Base-by-base conservation (phyloP, 1,140 invertebrate species). In the Caenorhabditis latens region DNA sequence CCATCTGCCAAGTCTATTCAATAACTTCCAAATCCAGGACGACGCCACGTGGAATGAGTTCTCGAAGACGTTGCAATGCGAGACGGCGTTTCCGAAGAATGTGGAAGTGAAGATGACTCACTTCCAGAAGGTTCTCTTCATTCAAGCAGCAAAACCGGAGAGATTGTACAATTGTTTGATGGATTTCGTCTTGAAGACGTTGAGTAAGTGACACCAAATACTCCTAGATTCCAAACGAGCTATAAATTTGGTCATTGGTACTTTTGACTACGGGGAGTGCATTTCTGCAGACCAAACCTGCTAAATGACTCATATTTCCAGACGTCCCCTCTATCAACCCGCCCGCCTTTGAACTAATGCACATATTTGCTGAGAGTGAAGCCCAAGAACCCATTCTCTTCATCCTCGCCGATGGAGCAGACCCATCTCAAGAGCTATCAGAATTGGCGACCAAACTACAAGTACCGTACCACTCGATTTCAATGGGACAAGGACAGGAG, bases 61-160 rank as follows among this genome's bases (percentile, higher is more conserved):
- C 92, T 93, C 95, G 61, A 92, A 93, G 19, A 94, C 94, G 24
- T 94, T 93, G 71, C 93, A 95, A 83, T 95, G 94, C 91, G 95
- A 95, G 90, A 92, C 92, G 32, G 93, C 94, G 46, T 93, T 95
- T 48, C 95, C 95, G 65, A 90, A 90, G 40, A 93, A 93, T 11
- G 92, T 95, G 0, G 93, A 94, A 43, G 93, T 93, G 58, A 94
- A 94, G 63, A 89, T 96, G 5, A 95, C 94, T 0, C 93, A 94
- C n/a, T 97, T 98, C 92, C 96, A 98, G 92, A 95, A 95, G 90
- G 93, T 97, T n/a, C 93, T 98, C 1, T 90, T 96, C 0, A 94
- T 96, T 16, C 96, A 97, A 94, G 95, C 95, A 1, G 93, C 97
- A 8, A 94, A 96, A 85, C 96, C 97, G 2, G 96, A 98, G 93